Percentiles rank a stretch among this genome's conserved stretches.
Conservation (phyloP, 92 coral and sea anemone genomes). For the Siderastrea radians region DNA sequence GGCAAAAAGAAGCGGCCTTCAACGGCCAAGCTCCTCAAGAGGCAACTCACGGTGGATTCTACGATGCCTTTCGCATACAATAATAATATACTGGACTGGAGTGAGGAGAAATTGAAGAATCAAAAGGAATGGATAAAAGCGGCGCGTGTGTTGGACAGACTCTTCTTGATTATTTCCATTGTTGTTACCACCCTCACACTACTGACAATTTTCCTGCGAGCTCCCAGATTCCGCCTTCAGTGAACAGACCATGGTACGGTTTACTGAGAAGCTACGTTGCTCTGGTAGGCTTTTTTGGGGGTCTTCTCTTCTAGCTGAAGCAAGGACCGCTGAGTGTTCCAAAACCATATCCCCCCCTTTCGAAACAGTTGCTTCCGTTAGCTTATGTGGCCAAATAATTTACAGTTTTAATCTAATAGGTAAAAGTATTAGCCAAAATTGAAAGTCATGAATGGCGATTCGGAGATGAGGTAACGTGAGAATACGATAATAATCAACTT, state of each 20-base stretch:
- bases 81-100: slow-evolving; percentile 26
- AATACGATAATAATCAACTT: no score
- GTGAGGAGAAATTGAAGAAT: slow-evolving; percentile 66
- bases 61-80: background rate
- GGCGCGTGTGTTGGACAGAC: slow-evolving; percentile 86
- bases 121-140: slow-evolving; percentile 91
- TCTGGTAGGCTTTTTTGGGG: no score
- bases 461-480: no score
- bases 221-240: slow-evolving; percentile 78
- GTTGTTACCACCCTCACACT: slow-evolving; percentile 63
- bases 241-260: background rate
- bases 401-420: no score
- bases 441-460: no score
- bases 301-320: background rate
- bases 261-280: no score
- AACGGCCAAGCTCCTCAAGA: background rate
- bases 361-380: no score
- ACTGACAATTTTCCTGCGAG: slow-evolving; percentile 79
- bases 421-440: no score
- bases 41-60: background rate
- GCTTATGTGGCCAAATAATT: no score
- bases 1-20: slow-evolving; percentile 24
- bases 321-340: no score
- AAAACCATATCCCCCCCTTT: no score
- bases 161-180: slow-evolving; percentile 75